phyloP scores from a whole-genome alignment of 2,888 invertebrate species.

The Lasioglossum oenotherae region DNA sequence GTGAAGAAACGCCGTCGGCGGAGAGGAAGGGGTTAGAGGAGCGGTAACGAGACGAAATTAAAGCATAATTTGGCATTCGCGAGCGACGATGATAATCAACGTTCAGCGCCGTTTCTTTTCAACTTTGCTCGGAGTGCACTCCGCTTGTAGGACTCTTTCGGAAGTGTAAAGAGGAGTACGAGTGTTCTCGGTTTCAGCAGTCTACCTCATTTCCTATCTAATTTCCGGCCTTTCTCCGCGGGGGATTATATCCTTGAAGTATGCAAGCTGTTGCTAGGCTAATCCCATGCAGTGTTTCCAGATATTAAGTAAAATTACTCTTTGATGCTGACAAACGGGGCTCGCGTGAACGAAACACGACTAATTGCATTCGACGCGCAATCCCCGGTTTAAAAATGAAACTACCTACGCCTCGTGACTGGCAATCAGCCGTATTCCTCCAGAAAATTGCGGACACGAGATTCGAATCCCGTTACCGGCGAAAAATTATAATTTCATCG shows the following conservation, averaged over 20 bases:
- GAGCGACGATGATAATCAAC: conserved; percentile 32
- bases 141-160: conserved; percentile 31
- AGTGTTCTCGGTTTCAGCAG: conserved; percentile 60
- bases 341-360: conserved; percentile 12
- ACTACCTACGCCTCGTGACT: background rate
- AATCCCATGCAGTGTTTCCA: conserved; percentile 49
- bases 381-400: conserved; percentile 13
- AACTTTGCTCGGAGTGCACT: conserved; percentile 35
- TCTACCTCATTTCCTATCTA: conserved; percentile 73
- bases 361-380: conserved; percentile 35
- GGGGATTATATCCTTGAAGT: conserved; percentile 61
- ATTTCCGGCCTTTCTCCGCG: conserved; percentile 68
- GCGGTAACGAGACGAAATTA: conserved; percentile 18
- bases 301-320: conserved; percentile 54
- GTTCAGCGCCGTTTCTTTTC: conserved; percentile 27
- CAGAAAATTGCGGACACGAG: background rate
- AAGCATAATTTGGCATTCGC: conserved; percentile 37
- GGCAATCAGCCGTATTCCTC: background rate
- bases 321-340: conserved; percentile 29
- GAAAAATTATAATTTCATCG: background rate
- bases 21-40: background rate
- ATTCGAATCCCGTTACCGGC: background rate
- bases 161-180: conserved; percentile 31
- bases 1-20: background rate
- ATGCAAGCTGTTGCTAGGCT: conserved; percentile 30